These are phyloP conservation scores for Megalonaias nervosa DNA, from an alignment of 1,140 invertebrate genomes.

Conservation along the genomic window DNA sequence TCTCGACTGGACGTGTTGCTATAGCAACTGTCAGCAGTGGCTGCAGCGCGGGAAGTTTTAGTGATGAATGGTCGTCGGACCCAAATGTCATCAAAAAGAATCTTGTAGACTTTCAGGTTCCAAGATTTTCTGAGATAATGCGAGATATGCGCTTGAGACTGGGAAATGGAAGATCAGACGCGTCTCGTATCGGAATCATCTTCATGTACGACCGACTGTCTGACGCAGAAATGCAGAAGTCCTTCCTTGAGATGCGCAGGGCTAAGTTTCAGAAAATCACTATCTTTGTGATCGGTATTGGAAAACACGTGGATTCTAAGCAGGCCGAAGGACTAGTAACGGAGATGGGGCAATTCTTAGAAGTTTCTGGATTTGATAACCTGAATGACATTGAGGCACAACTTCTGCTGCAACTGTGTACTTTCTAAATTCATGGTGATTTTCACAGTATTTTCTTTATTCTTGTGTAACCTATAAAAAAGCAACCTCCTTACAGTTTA, in stretches of 20 bases:
- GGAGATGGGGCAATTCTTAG: constrained; percentile 6
- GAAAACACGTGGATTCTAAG: neutral
- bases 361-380: constrained; percentile 1
- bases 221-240: neutral
- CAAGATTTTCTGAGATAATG: constrained; percentile 13
- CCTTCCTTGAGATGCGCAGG: constrained; percentile 1
- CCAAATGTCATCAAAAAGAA: constrained; percentile 4
- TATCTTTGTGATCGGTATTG: constrained; percentile 20
- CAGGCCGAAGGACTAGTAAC: neutral
- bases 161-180: constrained; percentile 9
- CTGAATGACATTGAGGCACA: constrained; percentile 1
- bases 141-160: constrained; percentile 20
- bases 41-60: neutral
- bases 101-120: neutral
- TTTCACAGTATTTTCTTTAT: no score
- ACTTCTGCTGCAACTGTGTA: constrained; percentile 9
- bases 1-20: neutral
- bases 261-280: constrained; percentile 9
- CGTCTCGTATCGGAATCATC: constrained; percentile 18
- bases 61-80: constrained; percentile 1
- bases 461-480: no score
- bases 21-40: constrained; percentile 15
- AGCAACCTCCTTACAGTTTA: no score
- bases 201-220: constrained; percentile 9
- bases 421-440: no score